Base-by-base conservation (phyloP, 2,113 vertebrate genomes). In the Silurus glanis region DNA sequence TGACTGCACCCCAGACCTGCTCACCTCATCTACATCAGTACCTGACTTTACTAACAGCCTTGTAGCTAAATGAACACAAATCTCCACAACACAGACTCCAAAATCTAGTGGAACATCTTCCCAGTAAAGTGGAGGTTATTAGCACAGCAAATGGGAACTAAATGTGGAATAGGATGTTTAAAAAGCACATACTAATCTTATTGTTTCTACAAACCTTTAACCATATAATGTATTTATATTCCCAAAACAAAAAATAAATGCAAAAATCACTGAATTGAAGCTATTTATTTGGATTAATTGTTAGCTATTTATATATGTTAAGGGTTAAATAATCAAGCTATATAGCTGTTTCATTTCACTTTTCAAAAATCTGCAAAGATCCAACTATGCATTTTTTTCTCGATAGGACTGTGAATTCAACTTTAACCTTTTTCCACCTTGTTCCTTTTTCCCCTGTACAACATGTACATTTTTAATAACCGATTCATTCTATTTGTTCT, bases 301-400 rank as follows among this genome's bases (percentile, higher is more conserved):
- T 75, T 75, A 21, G 7, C 19, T 72, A 17, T 21, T 23, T 21
- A 74, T 75, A 23, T 64, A 56, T 56, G 21, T 13, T 56, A 3
- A 78, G 6, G 47, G 47, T 75, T 23, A 75, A 75, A 75, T 51
- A 25, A n/a, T 0, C 19, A 49, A 55, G 23, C 25, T n/a, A 53
- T 37, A 9, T 53, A 53, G n/a, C 21, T 3, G 3, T 51, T 53
- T 51, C 10, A 23, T 51, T 74, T 72, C 0, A 72, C 3, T 8
- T 71, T 45, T 19, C 37, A 19, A 17, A 74, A 74, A 74, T 10
- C 17, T 59, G 19, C 71, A 14, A 25, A 49, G 19, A 64, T 49
- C 49, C 71, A 74, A 82, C 21, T 14, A 55, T 75, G 87, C 66
- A 56, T 78, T 82, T 69, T 85, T 23, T n/a, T n/a, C n/a, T 19